A percentile compares a stretch with the other conserved stretches of the same genome.
phyloP scores from a whole-genome alignment of 2,888 invertebrate species.

The Rhagonycha fulva region DNA sequence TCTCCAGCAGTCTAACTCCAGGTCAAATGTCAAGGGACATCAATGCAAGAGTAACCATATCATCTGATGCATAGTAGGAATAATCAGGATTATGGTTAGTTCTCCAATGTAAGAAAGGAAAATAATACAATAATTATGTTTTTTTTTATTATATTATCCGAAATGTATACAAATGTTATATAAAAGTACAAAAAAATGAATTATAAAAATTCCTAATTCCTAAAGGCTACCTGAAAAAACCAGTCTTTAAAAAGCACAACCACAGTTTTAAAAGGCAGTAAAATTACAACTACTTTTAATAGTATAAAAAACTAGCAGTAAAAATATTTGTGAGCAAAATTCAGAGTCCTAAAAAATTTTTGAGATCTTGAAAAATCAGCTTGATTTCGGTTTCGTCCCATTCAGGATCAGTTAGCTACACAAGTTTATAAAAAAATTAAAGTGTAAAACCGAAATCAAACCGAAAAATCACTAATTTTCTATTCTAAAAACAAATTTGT shows the following conservation, averaged over 20 bases:
- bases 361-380: neutral
- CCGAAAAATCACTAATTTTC: neutral
- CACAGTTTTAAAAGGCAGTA: conserved; percentile 5
- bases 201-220: neutral
- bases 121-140: neutral
- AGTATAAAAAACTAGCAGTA: neutral
- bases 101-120: neutral
- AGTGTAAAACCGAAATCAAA: neutral
- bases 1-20: too few species aligned
- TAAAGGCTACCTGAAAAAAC: conserved; percentile 8
- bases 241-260: conserved; percentile 16
- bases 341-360: neutral
- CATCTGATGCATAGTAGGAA: too few species aligned
- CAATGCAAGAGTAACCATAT: too few species aligned
- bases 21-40: too few species aligned
- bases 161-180: neutral
- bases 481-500: neutral
- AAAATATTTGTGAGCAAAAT: neutral
- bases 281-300: neutral
- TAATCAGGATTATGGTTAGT: too few species aligned
- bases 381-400: neutral
- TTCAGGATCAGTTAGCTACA: neutral
- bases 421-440: neutral
- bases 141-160: neutral
- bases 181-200: conserved; percentile 5